Conservation (phyloP, 2,888 invertebrate species). For the Aspidapion aeneum region DNA sequence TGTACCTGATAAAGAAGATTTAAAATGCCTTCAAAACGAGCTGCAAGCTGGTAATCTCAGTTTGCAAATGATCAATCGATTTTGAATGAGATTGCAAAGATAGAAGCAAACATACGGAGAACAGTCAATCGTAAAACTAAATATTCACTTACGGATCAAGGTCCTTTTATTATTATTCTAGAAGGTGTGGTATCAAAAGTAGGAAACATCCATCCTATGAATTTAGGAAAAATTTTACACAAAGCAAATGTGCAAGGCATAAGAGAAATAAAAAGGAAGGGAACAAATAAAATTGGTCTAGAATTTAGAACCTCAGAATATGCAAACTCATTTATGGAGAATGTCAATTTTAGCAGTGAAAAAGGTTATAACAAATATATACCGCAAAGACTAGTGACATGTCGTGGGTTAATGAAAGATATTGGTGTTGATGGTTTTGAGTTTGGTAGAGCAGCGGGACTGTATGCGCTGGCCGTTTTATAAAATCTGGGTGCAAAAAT, state of each 20-base stretch:
- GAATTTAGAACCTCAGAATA: not conserved
- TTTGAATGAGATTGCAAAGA: not conserved
- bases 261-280: not conserved
- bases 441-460: too few species aligned
- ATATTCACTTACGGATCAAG: not conserved
- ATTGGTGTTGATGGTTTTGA: too few species aligned
- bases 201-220: constrained; percentile 1
- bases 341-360: not conserved
- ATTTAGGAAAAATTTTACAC: not conserved
- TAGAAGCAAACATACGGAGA: not conserved
- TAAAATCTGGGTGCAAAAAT: too few species aligned
- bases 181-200: not conserved
- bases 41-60: not conserved
- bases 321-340: not conserved
- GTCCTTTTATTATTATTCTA: not conserved
- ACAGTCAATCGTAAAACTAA: not conserved
- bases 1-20: not conserved
- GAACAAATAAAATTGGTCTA: not conserved
- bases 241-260: not conserved
- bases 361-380: not conserved
- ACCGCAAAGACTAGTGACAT: not conserved
- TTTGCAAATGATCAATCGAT: not conserved
- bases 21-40: not conserved
- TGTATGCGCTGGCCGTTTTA: too few species aligned
- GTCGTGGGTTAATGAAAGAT: not conserved